phyloP scores from a whole-genome alignment of 2,888 invertebrate genomes.

The Tribolium freemani region DNA sequence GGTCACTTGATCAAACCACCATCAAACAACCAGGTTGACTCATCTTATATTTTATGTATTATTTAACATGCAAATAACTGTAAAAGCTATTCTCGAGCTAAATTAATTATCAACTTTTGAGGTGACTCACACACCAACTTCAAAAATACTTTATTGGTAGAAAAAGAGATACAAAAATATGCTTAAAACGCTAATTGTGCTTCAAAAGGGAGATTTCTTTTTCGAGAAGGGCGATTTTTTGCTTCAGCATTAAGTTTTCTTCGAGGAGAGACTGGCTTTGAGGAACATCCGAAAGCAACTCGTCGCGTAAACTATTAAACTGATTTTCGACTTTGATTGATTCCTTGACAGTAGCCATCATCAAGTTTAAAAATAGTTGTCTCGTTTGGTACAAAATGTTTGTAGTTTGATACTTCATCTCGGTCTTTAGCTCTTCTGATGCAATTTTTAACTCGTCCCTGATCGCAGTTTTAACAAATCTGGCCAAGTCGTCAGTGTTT shows the following conservation, averaged over 20 bases:
- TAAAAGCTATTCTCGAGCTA: conserved; percentile 36
- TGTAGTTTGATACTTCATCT: conserved; percentile 55
- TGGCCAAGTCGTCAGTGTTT: conserved; percentile 4
- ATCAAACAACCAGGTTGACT: conserved; percentile 42
- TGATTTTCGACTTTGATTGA: conserved; percentile 60
- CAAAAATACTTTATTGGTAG: background rate
- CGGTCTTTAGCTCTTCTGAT: conserved; percentile 47
- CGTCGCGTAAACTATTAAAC: conserved; percentile 52
- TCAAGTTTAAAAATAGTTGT: conserved; percentile 58
- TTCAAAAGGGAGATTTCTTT: background rate
- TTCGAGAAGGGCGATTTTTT: conserved; percentile 70
- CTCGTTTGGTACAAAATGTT: conserved; percentile 55
- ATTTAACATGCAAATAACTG: conserved; percentile 35
- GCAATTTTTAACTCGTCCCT: conserved; percentile 52
- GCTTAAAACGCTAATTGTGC: background rate
- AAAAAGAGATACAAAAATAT: background rate
- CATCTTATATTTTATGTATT: conserved; percentile 36
- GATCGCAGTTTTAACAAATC: conserved; percentile 41
- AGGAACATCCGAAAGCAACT: conserved; percentile 58
- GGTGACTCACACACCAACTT: background rate
- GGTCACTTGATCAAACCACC: conserved; percentile 48
- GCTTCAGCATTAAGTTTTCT: conserved; percentile 69
- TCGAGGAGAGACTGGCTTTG: conserved; percentile 69
- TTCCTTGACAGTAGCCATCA: conserved; percentile 62
- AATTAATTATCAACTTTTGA: background rate